These are phyloP conservation scores for Psophia crepitans DNA, from an alignment of 2,113 vertebrate species.

Conservation along the genomic window DNA sequence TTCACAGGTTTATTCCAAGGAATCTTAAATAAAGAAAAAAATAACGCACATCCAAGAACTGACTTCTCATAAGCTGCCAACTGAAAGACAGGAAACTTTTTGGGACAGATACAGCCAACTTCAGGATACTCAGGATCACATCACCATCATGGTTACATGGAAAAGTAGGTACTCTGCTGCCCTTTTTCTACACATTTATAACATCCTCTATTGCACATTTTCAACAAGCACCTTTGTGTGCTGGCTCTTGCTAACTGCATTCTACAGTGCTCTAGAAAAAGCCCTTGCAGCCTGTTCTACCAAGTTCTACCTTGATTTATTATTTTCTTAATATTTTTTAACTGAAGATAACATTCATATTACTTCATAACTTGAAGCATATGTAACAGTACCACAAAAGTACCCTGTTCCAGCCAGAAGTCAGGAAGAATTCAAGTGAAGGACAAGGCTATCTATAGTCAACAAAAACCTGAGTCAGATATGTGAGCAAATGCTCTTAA, in stretches of 20 bases:
- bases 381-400: neutral
- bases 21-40: neutral
- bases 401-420: neutral
- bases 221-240: neutral
- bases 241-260: neutral
- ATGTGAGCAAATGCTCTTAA: neutral
- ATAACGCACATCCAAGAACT: neutral
- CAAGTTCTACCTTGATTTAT: neutral
- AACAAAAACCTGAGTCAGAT: neutral
- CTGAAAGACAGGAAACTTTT: neutral
- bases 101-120: neutral
- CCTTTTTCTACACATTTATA: neutral
- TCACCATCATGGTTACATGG: neutral
- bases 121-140: neutral
- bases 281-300: neutral
- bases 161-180: neutral
- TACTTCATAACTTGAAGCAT: neutral
- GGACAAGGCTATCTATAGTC: neutral
- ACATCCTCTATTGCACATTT: neutral
- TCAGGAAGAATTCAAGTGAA: neutral
- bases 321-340: neutral
- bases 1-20: neutral
- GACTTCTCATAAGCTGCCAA: neutral
- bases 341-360: neutral
- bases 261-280: neutral